Percentiles rank a stretch among this genome's conserved stretches.
phyloP scores from a whole-genome alignment of 2,888 invertebrate species.

The Chymomyza fuscimana region DNA sequence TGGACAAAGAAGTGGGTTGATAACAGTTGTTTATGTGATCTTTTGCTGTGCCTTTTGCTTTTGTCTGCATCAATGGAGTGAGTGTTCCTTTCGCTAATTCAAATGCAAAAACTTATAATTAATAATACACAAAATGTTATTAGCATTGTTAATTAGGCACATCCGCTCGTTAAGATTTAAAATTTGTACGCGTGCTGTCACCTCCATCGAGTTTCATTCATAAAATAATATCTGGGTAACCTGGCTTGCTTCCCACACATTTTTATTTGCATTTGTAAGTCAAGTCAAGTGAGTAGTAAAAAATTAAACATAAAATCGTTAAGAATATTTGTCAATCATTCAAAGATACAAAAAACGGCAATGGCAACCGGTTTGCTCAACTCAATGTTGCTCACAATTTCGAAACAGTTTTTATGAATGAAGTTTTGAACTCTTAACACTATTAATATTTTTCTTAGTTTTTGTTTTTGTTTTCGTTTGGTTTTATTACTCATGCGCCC shows the following conservation, averaged over 20 bases:
- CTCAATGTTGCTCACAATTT: slow-evolving; percentile 53
- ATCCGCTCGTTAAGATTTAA: slow-evolving; percentile 45
- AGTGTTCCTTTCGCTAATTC: slow-evolving; percentile 55
- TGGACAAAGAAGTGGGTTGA: no score
- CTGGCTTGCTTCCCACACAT: slow-evolving; percentile 1
- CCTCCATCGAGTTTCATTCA: slow-evolving; percentile 62
- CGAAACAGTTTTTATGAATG: slow-evolving; percentile 57
- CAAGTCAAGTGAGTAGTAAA: slow-evolving; percentile 59
- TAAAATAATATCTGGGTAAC: slow-evolving; percentile 47
- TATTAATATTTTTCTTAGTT: not conserved
- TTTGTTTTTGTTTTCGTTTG: not conserved
- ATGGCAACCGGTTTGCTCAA: slow-evolving; percentile 47
- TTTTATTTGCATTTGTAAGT: slow-evolving; percentile 58
- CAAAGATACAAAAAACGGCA: slow-evolving; percentile 42
- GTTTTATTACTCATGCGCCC: slow-evolving; percentile 56
- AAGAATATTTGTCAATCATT: slow-evolving; percentile 63
- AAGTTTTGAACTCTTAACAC: slow-evolving; percentile 22
- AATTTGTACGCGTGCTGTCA: slow-evolving; percentile 49
- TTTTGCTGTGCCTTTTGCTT: not conserved
- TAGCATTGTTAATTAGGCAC: slow-evolving; percentile 70
- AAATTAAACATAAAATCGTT: slow-evolving; percentile 65
- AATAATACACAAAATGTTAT: slow-evolving; percentile 64
- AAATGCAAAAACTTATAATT: slow-evolving; percentile 53
- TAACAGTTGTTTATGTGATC: not conserved
- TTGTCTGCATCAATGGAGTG: slow-evolving; percentile 22